Conservation (phyloP, 2,797 vertebrate species). For the Luscinia luscinia region DNA sequence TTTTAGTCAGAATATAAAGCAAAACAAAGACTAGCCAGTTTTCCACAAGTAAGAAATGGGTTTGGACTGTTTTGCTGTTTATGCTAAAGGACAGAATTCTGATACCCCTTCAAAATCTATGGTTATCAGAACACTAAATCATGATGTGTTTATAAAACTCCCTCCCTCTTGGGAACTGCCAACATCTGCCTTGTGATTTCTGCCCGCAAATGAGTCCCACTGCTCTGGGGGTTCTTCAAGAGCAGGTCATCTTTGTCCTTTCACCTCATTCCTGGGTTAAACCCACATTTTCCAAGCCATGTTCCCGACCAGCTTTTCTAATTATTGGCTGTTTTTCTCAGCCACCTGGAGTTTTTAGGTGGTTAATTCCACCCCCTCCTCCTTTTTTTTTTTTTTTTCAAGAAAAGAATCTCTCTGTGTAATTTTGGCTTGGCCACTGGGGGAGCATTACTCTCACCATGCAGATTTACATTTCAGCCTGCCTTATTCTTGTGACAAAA, state of each 20-base stretch:
- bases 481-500: neutral
- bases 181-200: accelerated
- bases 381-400: neutral
- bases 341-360: neutral
- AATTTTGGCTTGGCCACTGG: neutral
- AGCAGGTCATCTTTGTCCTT: neutral
- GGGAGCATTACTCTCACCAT: neutral
- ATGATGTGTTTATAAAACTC: neutral
- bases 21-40: neutral
- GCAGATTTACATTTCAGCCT: neutral
- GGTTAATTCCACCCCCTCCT: no score
- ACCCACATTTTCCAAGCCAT: neutral
- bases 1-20: neutral
- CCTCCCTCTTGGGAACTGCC: neutral
- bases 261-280: neutral
- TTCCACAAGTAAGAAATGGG: neutral
- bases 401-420: neutral
- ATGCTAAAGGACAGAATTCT: neutral
- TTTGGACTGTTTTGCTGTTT: neutral
- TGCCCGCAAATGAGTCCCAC: neutral
- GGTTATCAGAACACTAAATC: neutral
- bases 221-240: accelerated
- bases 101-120: neutral
- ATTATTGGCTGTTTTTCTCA: neutral
- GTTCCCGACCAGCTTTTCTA: neutral